Percentiles rank a stretch among this genome's conserved stretches.
These are phyloP conservation scores for Bos indicus DNA, from an alignment of 2,113 vertebrate species.

Conservation along the genomic window DNA sequence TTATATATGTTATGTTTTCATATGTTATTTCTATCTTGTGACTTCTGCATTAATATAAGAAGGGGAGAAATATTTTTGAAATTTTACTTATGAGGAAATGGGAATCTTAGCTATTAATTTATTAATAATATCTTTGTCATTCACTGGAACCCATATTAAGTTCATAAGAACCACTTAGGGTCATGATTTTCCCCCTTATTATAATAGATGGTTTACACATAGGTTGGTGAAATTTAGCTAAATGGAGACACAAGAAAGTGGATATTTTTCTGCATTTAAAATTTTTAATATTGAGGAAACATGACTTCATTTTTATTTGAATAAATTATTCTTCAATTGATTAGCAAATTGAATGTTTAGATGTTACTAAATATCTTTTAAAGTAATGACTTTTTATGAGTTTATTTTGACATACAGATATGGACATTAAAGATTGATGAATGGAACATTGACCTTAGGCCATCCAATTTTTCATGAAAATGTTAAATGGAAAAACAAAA, in stretches of 20 bases:
- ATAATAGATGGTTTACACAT: not conserved
- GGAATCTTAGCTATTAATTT: conserved; percentile 9
- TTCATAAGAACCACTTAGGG: not conserved
- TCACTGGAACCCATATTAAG: not conserved
- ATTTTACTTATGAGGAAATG: not conserved
- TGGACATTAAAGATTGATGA: not conserved
- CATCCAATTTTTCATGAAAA: not conserved
- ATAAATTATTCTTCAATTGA: conserved; percentile 15
- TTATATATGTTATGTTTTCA: not conserved
- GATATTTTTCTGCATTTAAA: not conserved
- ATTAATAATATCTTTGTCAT: not conserved
- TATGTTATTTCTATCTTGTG: not conserved
- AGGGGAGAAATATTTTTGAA: not conserved
- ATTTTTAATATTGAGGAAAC: conserved; percentile 14
- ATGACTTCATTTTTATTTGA: not conserved
- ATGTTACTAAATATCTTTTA: not conserved
- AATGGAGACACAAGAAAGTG: not conserved
- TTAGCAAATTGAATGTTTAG: not conserved
- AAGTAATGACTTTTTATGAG: not conserved
- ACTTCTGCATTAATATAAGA: not conserved
- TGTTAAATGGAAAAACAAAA: not conserved
- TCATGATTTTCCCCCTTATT: not conserved
- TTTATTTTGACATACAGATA: not conserved
- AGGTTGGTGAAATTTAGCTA: not conserved
- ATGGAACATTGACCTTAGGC: not conserved